These are phyloP conservation scores for Choristoneura rosaceana DNA, from an alignment of 2,888 invertebrate genomes.

Conservation along the genomic window DNA sequence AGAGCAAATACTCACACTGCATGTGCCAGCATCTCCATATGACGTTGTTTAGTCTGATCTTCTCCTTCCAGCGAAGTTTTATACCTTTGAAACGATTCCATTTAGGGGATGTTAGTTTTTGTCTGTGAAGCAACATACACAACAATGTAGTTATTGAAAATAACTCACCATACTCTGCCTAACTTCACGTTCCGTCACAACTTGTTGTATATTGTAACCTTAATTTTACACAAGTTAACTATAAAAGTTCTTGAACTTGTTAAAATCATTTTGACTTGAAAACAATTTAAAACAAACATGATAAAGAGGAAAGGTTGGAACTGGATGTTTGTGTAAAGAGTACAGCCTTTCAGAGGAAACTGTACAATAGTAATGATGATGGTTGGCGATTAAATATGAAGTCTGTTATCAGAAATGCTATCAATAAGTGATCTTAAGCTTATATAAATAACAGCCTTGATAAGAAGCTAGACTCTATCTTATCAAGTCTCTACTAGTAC, in stretches of 20 bases:
- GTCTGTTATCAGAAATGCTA: constrained; percentile 71
- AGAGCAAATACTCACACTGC: constrained; percentile 91
- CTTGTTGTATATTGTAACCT: constrained; percentile 61
- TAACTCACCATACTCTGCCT: constrained; percentile 70
- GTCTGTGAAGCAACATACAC: constrained; percentile 87
- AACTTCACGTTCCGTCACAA: constrained; percentile 66
- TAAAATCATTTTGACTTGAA: constrained; percentile 72
- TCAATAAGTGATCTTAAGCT: constrained; percentile 80
- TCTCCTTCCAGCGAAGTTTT: constrained; percentile 98
- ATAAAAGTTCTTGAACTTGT: constrained; percentile 69
- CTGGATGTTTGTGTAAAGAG: constrained; percentile 51
- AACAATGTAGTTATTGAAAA: constrained; percentile 46
- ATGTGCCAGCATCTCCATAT: constrained; percentile 99
- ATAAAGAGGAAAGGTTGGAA: constrained; percentile 56
- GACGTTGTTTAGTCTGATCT: constrained; percentile 99
- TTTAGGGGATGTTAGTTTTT: constrained; percentile 99
- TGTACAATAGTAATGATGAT: constrained; percentile 64
- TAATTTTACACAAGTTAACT: constrained; percentile 63
- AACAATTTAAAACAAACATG: constrained; percentile 68
- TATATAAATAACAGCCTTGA: constrained; percentile 77
- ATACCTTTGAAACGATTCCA: constrained; percentile 99
- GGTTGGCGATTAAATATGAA: constrained; percentile 65
- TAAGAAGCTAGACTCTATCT: constrained; percentile 72
- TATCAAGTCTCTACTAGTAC: constrained; percentile 69
- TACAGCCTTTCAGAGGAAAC: constrained; percentile 64